Evolutionary conservation across 2,888 invertebrate genomes (phyloP).

Genomic region (Cyaniris semiargus): DNA sequence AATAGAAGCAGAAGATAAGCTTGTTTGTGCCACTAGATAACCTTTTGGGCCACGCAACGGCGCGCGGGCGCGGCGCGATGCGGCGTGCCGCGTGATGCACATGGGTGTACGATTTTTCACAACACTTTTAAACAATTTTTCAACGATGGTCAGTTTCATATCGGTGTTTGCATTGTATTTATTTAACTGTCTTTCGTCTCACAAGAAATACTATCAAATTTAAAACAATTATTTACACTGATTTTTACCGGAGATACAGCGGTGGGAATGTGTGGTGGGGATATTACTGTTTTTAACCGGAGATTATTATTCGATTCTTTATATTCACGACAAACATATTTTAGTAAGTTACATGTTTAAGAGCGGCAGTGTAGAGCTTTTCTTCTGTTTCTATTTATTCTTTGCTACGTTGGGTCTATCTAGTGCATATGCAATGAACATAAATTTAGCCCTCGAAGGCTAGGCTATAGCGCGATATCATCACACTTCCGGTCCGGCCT

Average conservation of each 20-base stretch:
- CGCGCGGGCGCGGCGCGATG: neutral
- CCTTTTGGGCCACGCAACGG: neutral
- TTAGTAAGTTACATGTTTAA: neutral
- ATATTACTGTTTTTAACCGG: too few relatives aligned
- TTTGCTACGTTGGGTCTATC: neutral
- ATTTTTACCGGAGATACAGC: too few relatives aligned
- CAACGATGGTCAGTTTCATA: too few relatives aligned
- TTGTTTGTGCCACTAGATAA: neutral
- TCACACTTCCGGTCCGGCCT: neutral
- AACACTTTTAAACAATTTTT: neutral
- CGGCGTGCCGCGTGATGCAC: neutral
- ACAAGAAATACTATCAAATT: too few relatives aligned
- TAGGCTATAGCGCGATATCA: slow-evolving; percentile 5
- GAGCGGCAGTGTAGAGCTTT: neutral
- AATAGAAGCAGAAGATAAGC: neutral
- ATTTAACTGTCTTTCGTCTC: too few relatives aligned
- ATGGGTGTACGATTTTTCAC: neutral
- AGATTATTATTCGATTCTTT: too few relatives aligned
- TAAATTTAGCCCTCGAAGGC: slow-evolving; percentile 16
- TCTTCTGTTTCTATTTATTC: neutral
- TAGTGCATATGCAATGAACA: slow-evolving; percentile 28
- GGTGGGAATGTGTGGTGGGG: too few relatives aligned
- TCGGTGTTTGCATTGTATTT: too few relatives aligned
- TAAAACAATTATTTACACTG: too few relatives aligned
- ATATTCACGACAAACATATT: neutral